Evolutionary conservation across 2,888 invertebrate species (phyloP), one percentile per base, ranked within the genome.

Genomic region (Masnerella sp.): DNA sequence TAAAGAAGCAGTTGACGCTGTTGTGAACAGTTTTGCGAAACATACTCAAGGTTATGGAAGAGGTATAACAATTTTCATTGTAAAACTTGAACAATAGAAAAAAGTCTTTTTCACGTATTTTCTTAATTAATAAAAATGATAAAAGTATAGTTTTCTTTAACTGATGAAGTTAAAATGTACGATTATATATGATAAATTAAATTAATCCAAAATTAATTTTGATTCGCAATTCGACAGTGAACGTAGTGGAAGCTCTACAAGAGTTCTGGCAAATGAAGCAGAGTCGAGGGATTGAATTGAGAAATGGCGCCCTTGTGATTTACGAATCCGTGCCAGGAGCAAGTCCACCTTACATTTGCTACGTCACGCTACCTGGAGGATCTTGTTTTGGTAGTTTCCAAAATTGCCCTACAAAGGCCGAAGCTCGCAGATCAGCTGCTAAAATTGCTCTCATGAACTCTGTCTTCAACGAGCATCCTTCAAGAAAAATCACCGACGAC

Each of bases 261-360:
- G 97, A 97, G 89, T 97, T 97, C 89, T 97, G 97, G 97, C 96
- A 97, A 90, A 96, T 96, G 95, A 97, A 97, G 89, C 95, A 95
- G 79, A 92, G 95, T 51, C 90, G 96, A 73, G 96, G 95, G 78
- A 93, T 93, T 12, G 96, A 95, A 81, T 89, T 95, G 75, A 92
- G 95, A 82, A 93, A 95, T 82, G 96, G 96, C 68, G 96, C 96
- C 14, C 91, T 96, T 81, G 96, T 97, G 80, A 96, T 96, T 85
- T 97, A 97, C 88, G 97, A 97, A 90, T 96, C 96, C 2, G 96
- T 97, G 78, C 96, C 96, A 22, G 93, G 96, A 28, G 93, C 94
- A 77, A 93, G 94, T 83, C 96, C 96, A 77, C 97, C 97, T 32
- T 97, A 97, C 87, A 95, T 97, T 56, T 97, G 97, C 89, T 97